phyloP scores from a whole-genome alignment of 2,113 vertebrate genomes.

The Balaeniceps rex region DNA sequence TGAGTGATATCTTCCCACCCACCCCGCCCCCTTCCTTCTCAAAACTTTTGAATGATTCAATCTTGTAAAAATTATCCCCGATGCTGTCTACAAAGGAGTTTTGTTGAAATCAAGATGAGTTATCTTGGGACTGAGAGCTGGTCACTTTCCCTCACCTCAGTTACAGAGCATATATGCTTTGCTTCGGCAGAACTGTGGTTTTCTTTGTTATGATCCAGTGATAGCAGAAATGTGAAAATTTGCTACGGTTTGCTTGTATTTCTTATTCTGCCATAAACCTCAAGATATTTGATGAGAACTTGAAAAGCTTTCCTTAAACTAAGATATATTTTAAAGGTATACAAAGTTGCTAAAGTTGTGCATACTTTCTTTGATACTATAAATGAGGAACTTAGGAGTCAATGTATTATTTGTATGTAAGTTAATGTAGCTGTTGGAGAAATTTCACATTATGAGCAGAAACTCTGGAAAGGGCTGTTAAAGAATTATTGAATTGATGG shows the following conservation, averaged over 20 bases:
- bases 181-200: not conserved
- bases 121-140: not conserved
- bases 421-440: not conserved
- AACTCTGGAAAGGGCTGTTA: not conserved
- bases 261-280: not conserved
- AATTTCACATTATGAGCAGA: not conserved
- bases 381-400: not conserved
- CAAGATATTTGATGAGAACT: not conserved
- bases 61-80: not conserved
- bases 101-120: not conserved
- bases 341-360: not conserved
- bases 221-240: not conserved
- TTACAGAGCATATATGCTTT: not conserved
- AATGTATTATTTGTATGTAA: not conserved
- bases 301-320: not conserved
- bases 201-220: conserved; percentile 12
- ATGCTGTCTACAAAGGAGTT: not conserved
- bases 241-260: not conserved
- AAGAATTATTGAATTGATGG: not conserved
- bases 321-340: not conserved
- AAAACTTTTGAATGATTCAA: not conserved
- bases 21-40: not conserved
- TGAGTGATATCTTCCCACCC: not conserved
- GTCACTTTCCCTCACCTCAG: not conserved
- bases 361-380: not conserved